Evolutionary conservation across 2,797 vertebrate genomes (phyloP), one percentile per base, ranked within the genome.

Genomic region (Babyrousa celebensis): DNA sequence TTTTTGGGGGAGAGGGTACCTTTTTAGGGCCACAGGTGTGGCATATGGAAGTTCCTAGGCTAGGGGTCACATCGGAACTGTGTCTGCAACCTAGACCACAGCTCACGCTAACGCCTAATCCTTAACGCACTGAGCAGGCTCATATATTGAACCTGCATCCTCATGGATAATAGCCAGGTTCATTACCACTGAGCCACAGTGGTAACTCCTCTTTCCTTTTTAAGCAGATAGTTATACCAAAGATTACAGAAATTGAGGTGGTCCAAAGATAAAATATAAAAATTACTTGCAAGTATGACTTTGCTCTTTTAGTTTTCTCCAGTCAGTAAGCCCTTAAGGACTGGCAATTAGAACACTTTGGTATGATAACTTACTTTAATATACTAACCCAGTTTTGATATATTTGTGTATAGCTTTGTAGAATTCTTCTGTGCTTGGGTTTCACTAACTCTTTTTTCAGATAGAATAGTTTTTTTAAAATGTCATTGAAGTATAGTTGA

Each of bases 251-350:
- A 58, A 15, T 60, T 77, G 48, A 78, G 36, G 9, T 56, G n/a
- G 15, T 70, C 32, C 21, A 20, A 85, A 85, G 40, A 12, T 48
- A 93, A 93, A 93, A 60, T 85, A 29, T 68, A 86, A 68, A 78
- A 48, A 48, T 36, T 48, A 63, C 48, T 29, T 77, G 27, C 25
- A 67, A 75, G 18, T 92, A 67, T 67, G 67, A 63, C 52, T 63
- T 75, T 79, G 63, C 58, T 68, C 21, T 67, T 32, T 92, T 36
- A 36, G 52, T 92, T 15, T 67, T 58, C 27, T 32, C 15, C 25
- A 58, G 0, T 91, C 25, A 58, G 27, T 83, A 63, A 83, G 32
- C 27, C 25, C 17, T 90, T n/a, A 84, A 63, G 43, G 58, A 74
- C n/a, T 77, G 90, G 70, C 60, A 85, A 58, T 23, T 15, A 58